These are phyloP conservation scores for Sebastes elongatus DNA, from an alignment of 2,797 vertebrate species.

Conservation along the genomic window DNA sequence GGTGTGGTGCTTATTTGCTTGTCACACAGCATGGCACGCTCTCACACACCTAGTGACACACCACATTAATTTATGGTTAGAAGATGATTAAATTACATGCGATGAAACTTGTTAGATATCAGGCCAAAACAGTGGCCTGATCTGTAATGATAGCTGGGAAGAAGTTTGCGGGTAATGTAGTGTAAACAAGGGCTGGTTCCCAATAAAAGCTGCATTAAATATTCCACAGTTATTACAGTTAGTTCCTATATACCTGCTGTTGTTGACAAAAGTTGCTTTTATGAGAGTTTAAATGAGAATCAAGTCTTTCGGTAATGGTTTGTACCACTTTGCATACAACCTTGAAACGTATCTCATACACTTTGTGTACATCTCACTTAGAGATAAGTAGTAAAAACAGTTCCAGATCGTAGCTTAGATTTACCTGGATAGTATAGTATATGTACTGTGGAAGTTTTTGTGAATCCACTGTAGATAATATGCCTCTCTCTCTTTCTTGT, in stretches of 20 bases:
- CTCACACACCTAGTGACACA: background rate
- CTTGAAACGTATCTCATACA: background rate
- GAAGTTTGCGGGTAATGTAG: background rate
- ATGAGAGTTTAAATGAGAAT: background rate
- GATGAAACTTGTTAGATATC: background rate
- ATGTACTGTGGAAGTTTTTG: background rate
- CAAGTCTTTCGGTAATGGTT: background rate
- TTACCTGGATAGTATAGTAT: background rate
- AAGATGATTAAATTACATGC: background rate
- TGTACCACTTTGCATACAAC: background rate
- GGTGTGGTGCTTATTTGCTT: constrained; percentile 10
- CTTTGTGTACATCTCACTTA: background rate
- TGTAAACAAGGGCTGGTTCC: background rate
- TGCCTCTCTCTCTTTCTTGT: background rate
- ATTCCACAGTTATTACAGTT: background rate
- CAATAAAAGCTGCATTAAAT: background rate
- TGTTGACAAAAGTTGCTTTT: background rate
- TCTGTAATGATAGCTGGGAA: background rate
- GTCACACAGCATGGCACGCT: background rate
- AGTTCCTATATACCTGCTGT: background rate
- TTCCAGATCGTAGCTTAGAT: background rate
- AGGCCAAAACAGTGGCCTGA: background rate
- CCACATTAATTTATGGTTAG: background rate
- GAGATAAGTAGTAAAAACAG: background rate
- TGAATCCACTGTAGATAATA: background rate